phyloP scores from a whole-genome alignment of 1,140 invertebrate species.

The Drosophila nikananu region DNA sequence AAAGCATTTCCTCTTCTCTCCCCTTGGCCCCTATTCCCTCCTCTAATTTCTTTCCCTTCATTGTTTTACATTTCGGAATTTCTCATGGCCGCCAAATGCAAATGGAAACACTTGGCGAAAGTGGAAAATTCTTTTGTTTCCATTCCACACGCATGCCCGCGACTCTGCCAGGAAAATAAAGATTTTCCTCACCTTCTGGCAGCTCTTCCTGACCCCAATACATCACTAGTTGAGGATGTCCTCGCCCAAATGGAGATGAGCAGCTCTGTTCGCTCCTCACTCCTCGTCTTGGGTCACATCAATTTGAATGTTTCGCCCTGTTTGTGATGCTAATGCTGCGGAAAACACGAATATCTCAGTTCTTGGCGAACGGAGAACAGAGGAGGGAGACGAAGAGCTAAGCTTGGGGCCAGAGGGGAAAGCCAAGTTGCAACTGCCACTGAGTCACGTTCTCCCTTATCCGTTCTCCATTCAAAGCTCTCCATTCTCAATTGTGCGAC shows the following conservation, averaged over 20 bases:
- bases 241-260: slow-evolving; percentile 21
- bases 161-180: slow-evolving; percentile 7
- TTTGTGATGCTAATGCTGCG: slow-evolving; percentile 69
- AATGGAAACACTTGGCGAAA: slow-evolving; percentile 35
- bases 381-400: slow-evolving; percentile 6
- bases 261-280: slow-evolving; percentile 8
- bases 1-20: not conserved
- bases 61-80: slow-evolving; percentile 22
- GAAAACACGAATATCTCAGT: slow-evolving; percentile 58
- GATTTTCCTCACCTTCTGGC: slow-evolving; percentile 16
- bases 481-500: slow-evolving; percentile 27
- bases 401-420: slow-evolving; percentile 1
- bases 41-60: slow-evolving; percentile 13
- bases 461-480: slow-evolving; percentile 10
- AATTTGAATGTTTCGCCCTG: slow-evolving; percentile 62
- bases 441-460: slow-evolving; percentile 43
- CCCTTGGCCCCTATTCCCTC: slow-evolving; percentile 1
- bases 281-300: slow-evolving; percentile 46
- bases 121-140: slow-evolving; percentile 18
- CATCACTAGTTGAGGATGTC: slow-evolving; percentile 45
- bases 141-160: slow-evolving; percentile 16
- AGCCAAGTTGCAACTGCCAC: slow-evolving; percentile 33
- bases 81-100: slow-evolving; percentile 47
- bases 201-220: slow-evolving; percentile 56
- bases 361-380: not conserved